These are phyloP conservation scores for Riptortus pedestris DNA, from an alignment of 1,140 invertebrate genomes.

Conservation along the genomic window DNA sequence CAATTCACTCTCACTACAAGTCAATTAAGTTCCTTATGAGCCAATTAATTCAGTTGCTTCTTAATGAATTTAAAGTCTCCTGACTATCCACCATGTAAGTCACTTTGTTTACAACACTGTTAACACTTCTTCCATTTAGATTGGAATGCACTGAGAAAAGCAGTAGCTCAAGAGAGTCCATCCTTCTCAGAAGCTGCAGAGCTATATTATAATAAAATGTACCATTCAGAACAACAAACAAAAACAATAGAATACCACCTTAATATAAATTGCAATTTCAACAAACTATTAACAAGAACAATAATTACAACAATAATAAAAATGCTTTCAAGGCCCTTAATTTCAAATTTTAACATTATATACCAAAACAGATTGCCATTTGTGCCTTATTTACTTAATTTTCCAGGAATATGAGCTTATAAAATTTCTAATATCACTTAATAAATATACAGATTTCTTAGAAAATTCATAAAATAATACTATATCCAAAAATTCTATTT, in stretches of 20 bases:
- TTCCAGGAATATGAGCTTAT: not conserved
- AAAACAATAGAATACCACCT: not conserved
- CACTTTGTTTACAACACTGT: slow-evolving; percentile 4
- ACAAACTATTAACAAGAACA: not conserved
- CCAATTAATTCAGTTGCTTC: not conserved
- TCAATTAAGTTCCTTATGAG: not conserved
- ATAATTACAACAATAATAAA: not conserved
- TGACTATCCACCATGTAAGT: not conserved
- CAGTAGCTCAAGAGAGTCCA: not conserved
- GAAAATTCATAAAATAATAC: not conserved
- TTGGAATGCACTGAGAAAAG: slow-evolving; percentile 1
- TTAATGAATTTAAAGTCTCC: not conserved
- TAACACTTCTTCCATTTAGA: not conserved
- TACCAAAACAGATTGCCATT: not conserved
- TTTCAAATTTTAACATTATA: not conserved
- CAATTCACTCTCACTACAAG: slow-evolving; percentile 3
- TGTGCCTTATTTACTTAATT: not conserved
- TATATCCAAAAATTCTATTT: not conserved
- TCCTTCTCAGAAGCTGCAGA: not conserved
- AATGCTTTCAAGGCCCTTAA: not conserved
- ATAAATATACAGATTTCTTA: not conserved
- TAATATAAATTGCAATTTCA: not conserved
- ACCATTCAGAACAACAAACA: slow-evolving; percentile 3
- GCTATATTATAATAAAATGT: slow-evolving; percentile 6
- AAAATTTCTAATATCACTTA: not conserved